These are phyloP conservation scores for Tromatobia lineatoria DNA, from an alignment of 2,888 invertebrate species.

Conservation along the genomic window DNA sequence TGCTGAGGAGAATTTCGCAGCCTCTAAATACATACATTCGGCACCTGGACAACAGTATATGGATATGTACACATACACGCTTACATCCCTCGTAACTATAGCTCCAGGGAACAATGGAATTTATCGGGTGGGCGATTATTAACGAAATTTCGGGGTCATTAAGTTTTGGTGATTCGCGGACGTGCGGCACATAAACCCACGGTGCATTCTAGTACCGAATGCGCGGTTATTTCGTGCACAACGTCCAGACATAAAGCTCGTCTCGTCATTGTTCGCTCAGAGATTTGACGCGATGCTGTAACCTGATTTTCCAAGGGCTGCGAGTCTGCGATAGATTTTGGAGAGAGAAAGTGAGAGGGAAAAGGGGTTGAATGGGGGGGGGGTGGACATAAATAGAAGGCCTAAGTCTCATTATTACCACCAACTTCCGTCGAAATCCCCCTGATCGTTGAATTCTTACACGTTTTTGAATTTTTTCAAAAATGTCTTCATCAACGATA, in stretches of 20 bases:
- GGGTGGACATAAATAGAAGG: too few relatives aligned
- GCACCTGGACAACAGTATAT: background rate
- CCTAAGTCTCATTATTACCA: too few relatives aligned
- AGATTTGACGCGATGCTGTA: constrained; percentile 53
- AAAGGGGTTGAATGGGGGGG: background rate
- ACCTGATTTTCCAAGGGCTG: constrained; percentile 18
- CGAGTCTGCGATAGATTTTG: background rate
- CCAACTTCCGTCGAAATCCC: too few relatives aligned
- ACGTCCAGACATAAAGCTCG: constrained; percentile 14
- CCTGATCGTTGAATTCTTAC: too few relatives aligned
- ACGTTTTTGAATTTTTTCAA: too few relatives aligned
- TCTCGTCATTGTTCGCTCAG: constrained; percentile 47
- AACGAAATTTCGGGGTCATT: constrained; percentile 64
- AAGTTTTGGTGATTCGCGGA: constrained; percentile 50
- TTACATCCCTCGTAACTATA: constrained; percentile 43
- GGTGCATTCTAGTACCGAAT: constrained; percentile 34
- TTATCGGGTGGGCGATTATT: constrained; percentile 58
- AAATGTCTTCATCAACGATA: too few relatives aligned
- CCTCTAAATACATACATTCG: background rate
- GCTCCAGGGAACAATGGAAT: constrained; percentile 53
- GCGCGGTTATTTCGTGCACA: constrained; percentile 11
- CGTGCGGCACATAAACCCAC: constrained; percentile 21
- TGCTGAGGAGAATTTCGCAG: constrained; percentile 11
- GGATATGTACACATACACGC: background rate
- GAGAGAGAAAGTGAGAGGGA: background rate